Percentiles rank a stretch among this genome's conserved stretches.
phyloP scores from a whole-genome alignment of 2,888 invertebrate species.

The Drosophila borborema region DNA sequence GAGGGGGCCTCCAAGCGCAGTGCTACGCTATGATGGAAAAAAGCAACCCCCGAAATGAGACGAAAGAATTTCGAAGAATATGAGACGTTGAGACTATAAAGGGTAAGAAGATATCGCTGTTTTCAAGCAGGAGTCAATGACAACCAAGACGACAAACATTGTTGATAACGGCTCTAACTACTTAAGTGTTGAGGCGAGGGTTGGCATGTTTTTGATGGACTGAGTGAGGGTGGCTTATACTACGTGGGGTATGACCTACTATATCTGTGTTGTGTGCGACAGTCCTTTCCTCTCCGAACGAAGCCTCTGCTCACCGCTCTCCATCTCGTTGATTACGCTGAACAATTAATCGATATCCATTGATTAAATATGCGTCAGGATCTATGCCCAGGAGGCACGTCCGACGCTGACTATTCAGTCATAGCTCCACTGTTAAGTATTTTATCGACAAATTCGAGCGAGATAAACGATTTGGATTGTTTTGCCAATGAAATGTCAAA shows the following conservation, averaged over 20 bases:
- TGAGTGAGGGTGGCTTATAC: neutral
- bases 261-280: conserved; percentile 32
- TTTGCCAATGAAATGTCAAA: conserved; percentile 57
- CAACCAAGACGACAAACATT: conserved; percentile 11
- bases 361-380: conserved; percentile 68
- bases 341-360: conserved; percentile 74
- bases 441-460: conserved; percentile 44
- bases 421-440: conserved; percentile 38
- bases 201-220: conserved; percentile 12
- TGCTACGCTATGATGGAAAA: too few relatives aligned
- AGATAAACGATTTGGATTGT: conserved; percentile 12
- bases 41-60: too few relatives aligned
- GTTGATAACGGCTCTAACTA: conserved; percentile 50
- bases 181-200: conserved; percentile 63
- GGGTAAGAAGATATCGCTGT: conserved; percentile 24
- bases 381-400: conserved; percentile 37
- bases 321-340: conserved; percentile 51
- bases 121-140: too few relatives aligned
- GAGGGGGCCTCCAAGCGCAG: too few relatives aligned
- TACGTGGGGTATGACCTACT: conserved; percentile 10
- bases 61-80: too few relatives aligned
- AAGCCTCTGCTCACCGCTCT: neutral
- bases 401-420: conserved; percentile 34
- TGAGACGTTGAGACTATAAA: neutral
- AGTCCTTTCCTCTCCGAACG: neutral